Evolutionary conservation across 2,797 vertebrate genomes (phyloP).

Genomic region (Dermochelys coriacea): DNA sequence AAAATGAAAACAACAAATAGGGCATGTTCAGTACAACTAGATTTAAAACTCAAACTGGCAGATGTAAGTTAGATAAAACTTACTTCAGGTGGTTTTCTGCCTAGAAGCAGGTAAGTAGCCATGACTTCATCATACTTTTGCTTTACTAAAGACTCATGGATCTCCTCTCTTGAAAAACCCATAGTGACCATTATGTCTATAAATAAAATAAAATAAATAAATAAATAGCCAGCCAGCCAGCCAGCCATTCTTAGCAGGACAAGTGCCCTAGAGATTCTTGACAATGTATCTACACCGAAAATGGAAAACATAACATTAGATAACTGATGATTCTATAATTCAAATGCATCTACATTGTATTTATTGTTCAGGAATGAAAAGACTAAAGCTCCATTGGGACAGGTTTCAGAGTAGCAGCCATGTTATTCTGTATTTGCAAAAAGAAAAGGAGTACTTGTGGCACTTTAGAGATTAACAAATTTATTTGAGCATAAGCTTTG

Average conservation of each 20-base stretch:
- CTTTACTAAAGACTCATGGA: conserved; percentile 91
- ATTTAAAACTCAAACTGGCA: not conserved
- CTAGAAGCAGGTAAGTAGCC: conserved; percentile 97
- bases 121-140: conserved; percentile 98
- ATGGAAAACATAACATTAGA: not conserved
- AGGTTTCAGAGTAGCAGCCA: too few relatives aligned
- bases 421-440: too few relatives aligned
- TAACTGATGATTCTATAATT: not conserved
- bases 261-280: not conserved
- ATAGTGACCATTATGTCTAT: conserved; percentile 97
- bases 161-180: conserved; percentile 97
- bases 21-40: not conserved
- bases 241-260: not conserved
- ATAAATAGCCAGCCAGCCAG: too few relatives aligned
- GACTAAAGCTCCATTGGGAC: not conserved
- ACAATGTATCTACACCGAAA: not conserved
- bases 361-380: not conserved
- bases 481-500: too few relatives aligned
- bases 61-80: conserved; percentile 62
- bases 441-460: too few relatives aligned
- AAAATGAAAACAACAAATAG: not conserved
- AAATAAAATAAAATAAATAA: too few relatives aligned
- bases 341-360: not conserved
- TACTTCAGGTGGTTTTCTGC: conserved; percentile 96
- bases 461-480: too few relatives aligned